Conservation (phyloP, 2,888 invertebrate genomes). For the Agriopis marginaria region DNA sequence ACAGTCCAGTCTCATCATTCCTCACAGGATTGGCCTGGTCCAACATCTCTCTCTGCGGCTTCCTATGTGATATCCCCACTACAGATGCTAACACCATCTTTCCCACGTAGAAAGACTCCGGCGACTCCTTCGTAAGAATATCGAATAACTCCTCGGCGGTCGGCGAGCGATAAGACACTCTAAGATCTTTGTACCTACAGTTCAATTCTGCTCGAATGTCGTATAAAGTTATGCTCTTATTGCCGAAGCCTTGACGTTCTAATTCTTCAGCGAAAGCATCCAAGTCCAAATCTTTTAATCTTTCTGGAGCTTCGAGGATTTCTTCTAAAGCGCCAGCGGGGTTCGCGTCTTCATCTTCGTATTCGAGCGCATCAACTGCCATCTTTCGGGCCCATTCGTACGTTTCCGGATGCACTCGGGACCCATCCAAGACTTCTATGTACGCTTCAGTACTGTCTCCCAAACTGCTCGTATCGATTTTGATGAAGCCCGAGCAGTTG, state of each 20-base stretch:
- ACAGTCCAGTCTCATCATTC: constrained; percentile 97
- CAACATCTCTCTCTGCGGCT: constrained; percentile 96
- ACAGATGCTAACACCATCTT: constrained; percentile 95
- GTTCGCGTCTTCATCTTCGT: constrained; percentile 98
- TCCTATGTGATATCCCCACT: constrained; percentile 93
- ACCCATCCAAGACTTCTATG: constrained; percentile 98
- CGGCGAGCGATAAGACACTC: constrained; percentile 91
- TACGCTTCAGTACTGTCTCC: constrained; percentile 98
- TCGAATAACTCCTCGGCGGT: constrained; percentile 96
- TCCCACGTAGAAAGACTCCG: constrained; percentile 96
- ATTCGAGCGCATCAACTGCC: constrained; percentile 99
- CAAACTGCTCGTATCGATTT: constrained; percentile 98
- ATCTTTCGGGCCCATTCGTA: constrained; percentile 99
- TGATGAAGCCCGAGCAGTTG: constrained; percentile 99
- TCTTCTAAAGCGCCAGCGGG: constrained; percentile 99
- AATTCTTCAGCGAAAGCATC: constrained; percentile 99
- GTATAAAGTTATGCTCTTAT: constrained; percentile 97
- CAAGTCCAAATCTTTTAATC: constrained; percentile 97
- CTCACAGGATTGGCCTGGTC: constrained; percentile 98
- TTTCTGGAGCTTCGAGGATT: constrained; percentile 97
- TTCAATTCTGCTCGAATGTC: constrained; percentile 98
- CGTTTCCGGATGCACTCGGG: constrained; percentile 99
- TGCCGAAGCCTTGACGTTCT: constrained; percentile 95
- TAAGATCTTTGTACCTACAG: constrained; percentile 96
- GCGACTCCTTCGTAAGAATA: constrained; percentile 97